phyloP scores from a whole-genome alignment of 2,797 vertebrate species.

The Naso thynnoides region DNA sequence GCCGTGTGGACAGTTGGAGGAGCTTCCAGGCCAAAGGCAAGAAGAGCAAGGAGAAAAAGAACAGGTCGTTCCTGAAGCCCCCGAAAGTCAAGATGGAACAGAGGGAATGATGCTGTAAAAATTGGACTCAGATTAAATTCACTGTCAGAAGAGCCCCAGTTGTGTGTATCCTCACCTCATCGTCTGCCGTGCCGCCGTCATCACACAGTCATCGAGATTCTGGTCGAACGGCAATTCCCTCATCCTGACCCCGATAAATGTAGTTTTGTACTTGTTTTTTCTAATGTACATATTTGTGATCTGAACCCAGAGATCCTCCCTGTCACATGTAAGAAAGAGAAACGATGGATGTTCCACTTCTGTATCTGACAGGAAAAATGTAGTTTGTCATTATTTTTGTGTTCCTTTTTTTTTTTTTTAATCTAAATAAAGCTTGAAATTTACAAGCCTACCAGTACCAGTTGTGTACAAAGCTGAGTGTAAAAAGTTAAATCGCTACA shows the following conservation, averaged over 20 bases:
- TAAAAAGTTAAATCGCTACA: background rate
- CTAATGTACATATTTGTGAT: conserved; percentile 81
- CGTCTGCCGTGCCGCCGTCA: conserved; percentile 51
- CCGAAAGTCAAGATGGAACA: conserved; percentile 99
- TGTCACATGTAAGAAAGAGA: conserved; percentile 46
- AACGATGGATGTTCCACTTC: conserved; percentile 58
- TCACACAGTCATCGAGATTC: conserved; percentile 42
- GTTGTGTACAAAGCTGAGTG: conserved; percentile 27
- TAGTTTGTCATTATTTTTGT: conserved; percentile 53
- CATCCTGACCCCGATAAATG: conserved; percentile 49
- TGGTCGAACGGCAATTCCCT: conserved; percentile 21
- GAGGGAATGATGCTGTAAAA: conserved; percentile 88
- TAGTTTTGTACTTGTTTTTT: conserved; percentile 80
- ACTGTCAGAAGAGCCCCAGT: conserved; percentile 25
- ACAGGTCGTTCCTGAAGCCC: conserved; percentile 96
- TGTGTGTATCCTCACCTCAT: conserved; percentile 55
- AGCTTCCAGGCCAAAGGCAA: conserved; percentile 97
- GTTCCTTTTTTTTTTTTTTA: conserved; percentile 34
- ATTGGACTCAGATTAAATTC: conserved; percentile 55
- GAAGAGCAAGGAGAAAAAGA: conserved; percentile 97
- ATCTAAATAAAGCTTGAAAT: conserved; percentile 73
- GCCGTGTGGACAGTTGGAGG: conserved; percentile 98
- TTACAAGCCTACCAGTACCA: conserved; percentile 42
- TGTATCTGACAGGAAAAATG: conserved; percentile 48
- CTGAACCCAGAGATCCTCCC: conserved; percentile 55